phyloP scores from a whole-genome alignment of 2,113 vertebrate species.

The Lepidothrix coronata region DNA sequence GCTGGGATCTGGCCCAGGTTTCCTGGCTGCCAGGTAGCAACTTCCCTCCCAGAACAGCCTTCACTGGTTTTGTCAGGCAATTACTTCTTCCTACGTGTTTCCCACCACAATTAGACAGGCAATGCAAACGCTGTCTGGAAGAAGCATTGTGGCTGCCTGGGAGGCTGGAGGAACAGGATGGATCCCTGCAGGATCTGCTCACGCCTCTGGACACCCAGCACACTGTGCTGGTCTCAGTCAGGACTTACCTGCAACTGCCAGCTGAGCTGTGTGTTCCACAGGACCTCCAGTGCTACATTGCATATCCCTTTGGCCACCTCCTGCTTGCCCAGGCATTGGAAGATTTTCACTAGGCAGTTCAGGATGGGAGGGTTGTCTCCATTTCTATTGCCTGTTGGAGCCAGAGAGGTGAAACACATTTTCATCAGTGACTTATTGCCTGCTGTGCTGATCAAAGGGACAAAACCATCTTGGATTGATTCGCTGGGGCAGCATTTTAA shows the following conservation, averaged over 20 bases:
- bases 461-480: slow-evolving; percentile 26
- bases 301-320: slow-evolving; percentile 82
- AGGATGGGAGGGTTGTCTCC: slow-evolving; percentile 72
- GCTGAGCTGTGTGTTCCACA: slow-evolving; percentile 78
- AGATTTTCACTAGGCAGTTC: slow-evolving; percentile 78
- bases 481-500: not conserved
- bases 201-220: not conserved
- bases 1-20: not conserved
- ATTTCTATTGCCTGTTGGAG: slow-evolving; percentile 76
- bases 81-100: fast-evolving
- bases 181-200: not conserved
- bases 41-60: not conserved
- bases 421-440: not conserved
- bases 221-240: fast-evolving
- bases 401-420: not conserved
- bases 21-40: not conserved
- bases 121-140: not conserved
- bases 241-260: slow-evolving; percentile 83
- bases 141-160: fast-evolving
- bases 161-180: not conserved
- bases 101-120: not conserved
- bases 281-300: slow-evolving; percentile 79
- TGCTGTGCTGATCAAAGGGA: slow-evolving; percentile 23
- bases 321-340: slow-evolving; percentile 79
- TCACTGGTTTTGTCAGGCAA: not conserved